These are phyloP conservation scores for Eristalis intricaria DNA, from an alignment of 2,888 invertebrate species.

Conservation along the genomic window DNA sequence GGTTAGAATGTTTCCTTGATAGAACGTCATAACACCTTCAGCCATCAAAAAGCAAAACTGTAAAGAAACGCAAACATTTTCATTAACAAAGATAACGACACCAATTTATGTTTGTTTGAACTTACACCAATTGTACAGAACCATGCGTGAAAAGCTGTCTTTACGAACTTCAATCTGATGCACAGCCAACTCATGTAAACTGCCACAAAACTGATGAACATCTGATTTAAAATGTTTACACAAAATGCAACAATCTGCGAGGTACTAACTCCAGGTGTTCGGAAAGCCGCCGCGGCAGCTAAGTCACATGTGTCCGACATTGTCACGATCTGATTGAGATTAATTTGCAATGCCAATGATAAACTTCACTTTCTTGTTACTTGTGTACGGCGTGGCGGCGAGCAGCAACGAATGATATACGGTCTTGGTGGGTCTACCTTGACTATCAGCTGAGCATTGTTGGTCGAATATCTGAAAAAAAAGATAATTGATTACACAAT, in stretches of 20 bases:
- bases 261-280: conserved; percentile 13
- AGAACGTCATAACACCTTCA: conserved; percentile 68
- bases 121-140: conserved; percentile 79
- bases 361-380: conserved; percentile 16
- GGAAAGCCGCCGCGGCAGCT: conserved; percentile 13
- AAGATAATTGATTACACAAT: conserved; percentile 1
- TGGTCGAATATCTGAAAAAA: not conserved
- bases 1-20: conserved; percentile 58
- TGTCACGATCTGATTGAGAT: conserved; percentile 15
- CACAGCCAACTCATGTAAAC: conserved; percentile 75
- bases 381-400: not conserved
- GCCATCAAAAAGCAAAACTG: conserved; percentile 74
- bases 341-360: conserved; percentile 42
- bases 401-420: not conserved
- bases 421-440: not conserved
- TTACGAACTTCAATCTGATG: conserved; percentile 76
- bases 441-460: conserved; percentile 15
- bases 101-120: conserved; percentile 20
- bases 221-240: conserved; percentile 72
- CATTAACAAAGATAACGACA: not conserved
- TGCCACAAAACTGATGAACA: conserved; percentile 73
- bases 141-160: conserved; percentile 79
- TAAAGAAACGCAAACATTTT: not conserved
- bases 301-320: conserved; percentile 59
- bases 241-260: conserved; percentile 54